Evolutionary conservation across 2,113 vertebrate species (phyloP), one percentile per base, ranked within the genome.

Genomic region (Phylloscopus whistleri): DNA sequence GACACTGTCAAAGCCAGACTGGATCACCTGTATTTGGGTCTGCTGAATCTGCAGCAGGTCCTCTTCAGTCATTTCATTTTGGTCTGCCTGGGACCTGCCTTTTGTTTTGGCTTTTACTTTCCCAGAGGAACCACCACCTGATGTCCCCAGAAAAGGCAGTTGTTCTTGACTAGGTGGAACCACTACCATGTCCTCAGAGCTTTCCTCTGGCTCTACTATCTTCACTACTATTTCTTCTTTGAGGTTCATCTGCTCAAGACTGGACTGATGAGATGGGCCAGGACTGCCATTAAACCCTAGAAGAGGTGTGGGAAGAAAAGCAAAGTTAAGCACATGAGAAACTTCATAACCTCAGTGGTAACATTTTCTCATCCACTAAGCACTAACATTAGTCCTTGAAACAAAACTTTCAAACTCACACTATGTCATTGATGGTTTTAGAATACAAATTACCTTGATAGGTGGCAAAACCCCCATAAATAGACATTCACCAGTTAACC

Each of bases 191-290:
- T 97, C 97, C 92, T 97, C 96, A 62, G 96, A 97, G 70, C 87
- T 96, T 95, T 97, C 97, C 91, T 97, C 97, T 39, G 96, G 94
- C 70, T 97, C 96, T 30, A 97, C 92, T n/a, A 97, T 96, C 46
- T 97, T 97, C 59, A 97, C 97, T 27, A 97, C 96, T 95, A 97
- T 97, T 88, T 97, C 97, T 94, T 97, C 97, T 94, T 97, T 97
- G 56, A 97, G 87, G 52, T 94, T 96, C 48, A 95, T 89, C 52
- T 96, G 97, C 82, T 95, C 95, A 23, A 93, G 67, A 49, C 69
- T 37, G 21, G 95, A 84, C 16, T 94, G 95, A 89, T 95, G 95
- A 85, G 96, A 97, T 62, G 97, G 87, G 16, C 97, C 97, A 46
- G 97, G 95, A 84, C 86, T 80, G 14, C 95, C 90, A 55, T 72